phyloP scores from a whole-genome alignment of 2,888 invertebrate genomes.

The Lordiphosa andalusiaca region DNA sequence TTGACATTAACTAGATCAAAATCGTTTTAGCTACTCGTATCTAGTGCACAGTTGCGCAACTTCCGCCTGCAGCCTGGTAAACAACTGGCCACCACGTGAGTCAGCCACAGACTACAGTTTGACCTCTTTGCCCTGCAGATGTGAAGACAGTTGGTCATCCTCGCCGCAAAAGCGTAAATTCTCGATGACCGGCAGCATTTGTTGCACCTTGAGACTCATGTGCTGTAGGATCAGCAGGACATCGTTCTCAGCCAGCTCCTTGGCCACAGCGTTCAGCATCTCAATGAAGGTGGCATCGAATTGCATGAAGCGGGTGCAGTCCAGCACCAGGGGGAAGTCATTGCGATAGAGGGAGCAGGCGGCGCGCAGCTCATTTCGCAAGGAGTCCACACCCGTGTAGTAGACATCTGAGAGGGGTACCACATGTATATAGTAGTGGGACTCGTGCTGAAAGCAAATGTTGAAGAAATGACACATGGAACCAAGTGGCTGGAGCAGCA shows the following conservation, averaged over 20 bases:
- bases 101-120: conserved; percentile 19
- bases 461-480: not conserved
- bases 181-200: conserved; percentile 51
- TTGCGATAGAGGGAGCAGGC: conserved; percentile 81
- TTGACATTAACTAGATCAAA: conserved; percentile 13
- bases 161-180: conserved; percentile 67
- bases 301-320: conserved; percentile 84
- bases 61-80: conserved; percentile 20
- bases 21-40: conserved; percentile 20
- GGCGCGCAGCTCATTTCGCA: conserved; percentile 82
- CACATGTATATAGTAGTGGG: conserved; percentile 82
- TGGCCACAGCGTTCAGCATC: conserved; percentile 83
- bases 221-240: conserved; percentile 81
- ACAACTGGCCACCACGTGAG: conserved; percentile 10
- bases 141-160: conserved; percentile 21
- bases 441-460: conserved; percentile 79
- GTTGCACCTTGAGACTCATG: conserved; percentile 57
- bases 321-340: conserved; percentile 83
- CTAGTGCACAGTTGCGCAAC: conserved; percentile 26
- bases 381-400: conserved; percentile 86
- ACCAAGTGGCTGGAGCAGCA: too few species aligned
- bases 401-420: conserved; percentile 85
- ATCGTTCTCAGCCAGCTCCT: conserved; percentile 82
- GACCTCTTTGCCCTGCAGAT: conserved; percentile 26
- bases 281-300: conserved; percentile 86